Evolutionary conservation across 2,797 vertebrate species (phyloP).

Genomic region (Moxostoma hubbsi): DNA sequence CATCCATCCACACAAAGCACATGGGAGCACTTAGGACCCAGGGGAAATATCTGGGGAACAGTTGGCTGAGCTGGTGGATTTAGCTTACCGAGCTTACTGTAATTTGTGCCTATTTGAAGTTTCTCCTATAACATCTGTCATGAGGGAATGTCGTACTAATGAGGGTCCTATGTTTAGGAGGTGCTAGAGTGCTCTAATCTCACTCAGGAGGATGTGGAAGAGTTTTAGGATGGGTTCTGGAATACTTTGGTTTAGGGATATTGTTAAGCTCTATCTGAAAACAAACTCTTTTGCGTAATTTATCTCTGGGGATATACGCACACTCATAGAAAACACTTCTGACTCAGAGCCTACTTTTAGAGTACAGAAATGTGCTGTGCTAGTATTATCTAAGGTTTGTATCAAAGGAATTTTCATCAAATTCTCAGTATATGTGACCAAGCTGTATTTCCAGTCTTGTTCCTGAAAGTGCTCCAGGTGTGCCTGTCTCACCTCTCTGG

Average conservation of each 20-base stretch:
- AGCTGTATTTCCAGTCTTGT: conserved; percentile 54
- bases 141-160: not conserved
- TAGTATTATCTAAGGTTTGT: not conserved
- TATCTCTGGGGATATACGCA: not conserved
- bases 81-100: conserved; percentile 1
- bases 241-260: conserved; percentile 32
- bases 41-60: conserved; percentile 36
- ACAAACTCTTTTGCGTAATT: conserved; percentile 24
- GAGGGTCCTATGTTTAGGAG: conserved; percentile 25
- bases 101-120: conserved; percentile 35
- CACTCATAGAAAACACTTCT: conserved; percentile 24
- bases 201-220: conserved; percentile 5
- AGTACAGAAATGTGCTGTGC: not conserved
- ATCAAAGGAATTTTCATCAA: not conserved
- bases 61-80: not conserved
- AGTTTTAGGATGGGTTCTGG: conserved; percentile 17
- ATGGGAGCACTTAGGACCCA: conserved; percentile 51
- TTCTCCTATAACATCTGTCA: conserved; percentile 13
- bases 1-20: conserved; percentile 35
- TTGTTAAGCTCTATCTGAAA: conserved; percentile 33
- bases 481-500: conserved; percentile 45
- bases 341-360: conserved; percentile 4
- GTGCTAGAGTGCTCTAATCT: conserved; percentile 36
- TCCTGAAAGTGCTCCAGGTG: conserved; percentile 52
- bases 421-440: not conserved